Evolutionary conservation across 1,140 invertebrate genomes (phyloP).

Genomic region (Drosophila pectinifera): DNA sequence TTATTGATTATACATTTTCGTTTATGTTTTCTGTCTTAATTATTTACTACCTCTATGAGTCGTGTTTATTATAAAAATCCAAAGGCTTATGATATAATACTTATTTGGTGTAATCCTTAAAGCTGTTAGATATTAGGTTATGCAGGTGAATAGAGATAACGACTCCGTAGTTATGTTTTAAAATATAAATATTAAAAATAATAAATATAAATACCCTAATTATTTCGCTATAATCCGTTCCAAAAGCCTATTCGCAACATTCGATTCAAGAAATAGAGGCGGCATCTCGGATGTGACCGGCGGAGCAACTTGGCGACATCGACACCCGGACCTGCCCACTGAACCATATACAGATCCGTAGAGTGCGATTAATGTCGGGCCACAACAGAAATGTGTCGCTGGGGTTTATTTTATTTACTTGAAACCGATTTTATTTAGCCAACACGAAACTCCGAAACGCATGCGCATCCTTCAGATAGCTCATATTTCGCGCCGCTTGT

Average conservation of each 20-base stretch:
- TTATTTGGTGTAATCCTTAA: too few species aligned
- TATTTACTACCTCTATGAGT: too few species aligned
- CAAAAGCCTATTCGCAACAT: neutral
- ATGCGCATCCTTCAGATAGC: conserved; percentile 72
- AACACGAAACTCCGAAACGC: conserved; percentile 41
- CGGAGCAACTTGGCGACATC: conserved; percentile 37
- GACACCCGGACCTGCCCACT: conserved; percentile 20
- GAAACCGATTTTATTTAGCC: conserved; percentile 66
- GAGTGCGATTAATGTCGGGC: conserved; percentile 16
- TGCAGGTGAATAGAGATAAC: too few species aligned
- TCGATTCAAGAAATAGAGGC: neutral
- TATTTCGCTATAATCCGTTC: neutral
- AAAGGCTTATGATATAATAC: too few species aligned
- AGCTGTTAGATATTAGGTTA: too few species aligned
- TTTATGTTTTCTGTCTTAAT: too few species aligned
- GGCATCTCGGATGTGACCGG: conserved; percentile 13
- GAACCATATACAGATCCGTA: neutral
- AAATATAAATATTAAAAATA: too few species aligned
- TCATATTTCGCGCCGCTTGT: conserved; percentile 68
- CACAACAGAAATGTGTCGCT: conserved; percentile 29
- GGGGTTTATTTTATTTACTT: conserved; percentile 61
- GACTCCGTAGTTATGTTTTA: too few species aligned
- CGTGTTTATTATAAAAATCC: too few species aligned
- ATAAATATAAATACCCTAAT: neutral
- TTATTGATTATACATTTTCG: too few species aligned